Percentiles rank a stretch among this genome's conserved stretches.
Conservation (phyloP, 1,140 invertebrate species). For the Mizuhopecten yessoensis region DNA sequence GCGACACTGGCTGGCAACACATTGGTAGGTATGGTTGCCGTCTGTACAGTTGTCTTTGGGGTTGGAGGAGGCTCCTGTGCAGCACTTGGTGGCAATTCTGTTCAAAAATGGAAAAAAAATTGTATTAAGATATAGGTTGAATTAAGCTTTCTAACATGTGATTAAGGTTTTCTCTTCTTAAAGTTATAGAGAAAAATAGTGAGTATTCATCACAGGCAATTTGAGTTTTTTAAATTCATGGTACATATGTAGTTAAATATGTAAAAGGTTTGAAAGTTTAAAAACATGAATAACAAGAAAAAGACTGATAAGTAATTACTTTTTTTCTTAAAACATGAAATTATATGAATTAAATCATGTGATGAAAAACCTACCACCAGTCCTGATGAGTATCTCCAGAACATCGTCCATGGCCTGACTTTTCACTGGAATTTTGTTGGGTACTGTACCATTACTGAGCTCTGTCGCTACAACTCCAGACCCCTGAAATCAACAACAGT, state of each 20-base stretch:
- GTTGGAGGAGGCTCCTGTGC: conserved; percentile 89
- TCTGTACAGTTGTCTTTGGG: conserved; percentile 85
- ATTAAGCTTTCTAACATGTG: too few relatives aligned
- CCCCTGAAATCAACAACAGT: not conserved
- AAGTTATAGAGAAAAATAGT: too few relatives aligned
- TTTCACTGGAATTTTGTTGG: conserved; percentile 85
- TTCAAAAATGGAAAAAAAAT: conserved; percentile 58
- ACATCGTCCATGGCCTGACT: conserved; percentile 97
- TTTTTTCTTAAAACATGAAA: too few relatives aligned
- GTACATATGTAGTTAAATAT: too few relatives aligned
- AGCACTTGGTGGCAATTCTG: conserved; percentile 93
- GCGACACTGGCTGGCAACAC: conserved; percentile 46
- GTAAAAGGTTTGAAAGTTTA: too few relatives aligned
- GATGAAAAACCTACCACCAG: conserved; percentile 88
- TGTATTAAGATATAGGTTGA: too few relatives aligned
- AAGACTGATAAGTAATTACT: too few relatives aligned
- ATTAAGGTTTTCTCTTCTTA: too few relatives aligned
- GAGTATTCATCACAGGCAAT: too few relatives aligned
- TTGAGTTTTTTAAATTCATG: too few relatives aligned
- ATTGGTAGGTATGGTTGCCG: conserved; percentile 61
- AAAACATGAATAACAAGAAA: too few relatives aligned
- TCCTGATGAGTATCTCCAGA: conserved; percentile 96
- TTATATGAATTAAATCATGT: too few relatives aligned
- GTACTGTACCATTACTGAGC: conserved; percentile 14
- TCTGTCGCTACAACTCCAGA: conserved; percentile 45